A percentile compares a stretch with the other conserved stretches of the same genome.
These are phyloP conservation scores for Tylochromis polylepis DNA, from an alignment of 2,113 vertebrate genomes.

Conservation along the genomic window DNA sequence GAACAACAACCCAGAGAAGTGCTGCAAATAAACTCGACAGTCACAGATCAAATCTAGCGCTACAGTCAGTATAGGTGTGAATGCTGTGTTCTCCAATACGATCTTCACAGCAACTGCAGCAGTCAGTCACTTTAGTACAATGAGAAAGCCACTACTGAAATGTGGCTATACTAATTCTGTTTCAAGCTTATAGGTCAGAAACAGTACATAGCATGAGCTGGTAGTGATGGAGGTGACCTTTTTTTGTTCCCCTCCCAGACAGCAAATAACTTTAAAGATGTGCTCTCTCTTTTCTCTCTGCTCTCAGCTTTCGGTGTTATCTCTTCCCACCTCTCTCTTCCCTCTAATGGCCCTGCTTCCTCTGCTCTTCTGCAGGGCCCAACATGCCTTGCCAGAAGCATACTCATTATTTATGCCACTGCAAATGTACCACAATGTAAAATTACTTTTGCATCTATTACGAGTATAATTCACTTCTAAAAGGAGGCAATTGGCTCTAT, in stretches of 20 bases:
- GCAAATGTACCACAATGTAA: constrained; percentile 19
- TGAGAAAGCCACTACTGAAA: not conserved
- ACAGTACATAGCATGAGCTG: not conserved
- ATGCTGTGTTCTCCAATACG: not conserved
- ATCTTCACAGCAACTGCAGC: not conserved
- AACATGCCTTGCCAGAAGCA: constrained; percentile 3
- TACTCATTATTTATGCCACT: constrained; percentile 16
- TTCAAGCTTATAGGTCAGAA: not conserved
- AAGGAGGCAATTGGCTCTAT: not conserved
- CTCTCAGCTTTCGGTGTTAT: not conserved
- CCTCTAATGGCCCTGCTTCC: not conserved
- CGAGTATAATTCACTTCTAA: constrained; percentile 1
- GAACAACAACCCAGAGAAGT: not conserved
- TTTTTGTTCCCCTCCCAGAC: not conserved
- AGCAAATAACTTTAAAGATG: not conserved
- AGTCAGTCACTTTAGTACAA: not conserved
- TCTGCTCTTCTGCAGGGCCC: constrained; percentile 1
- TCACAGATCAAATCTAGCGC: constrained; percentile 6
- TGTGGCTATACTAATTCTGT: not conserved
- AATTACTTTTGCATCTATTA: constrained; percentile 1
- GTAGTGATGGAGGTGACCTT: not conserved
- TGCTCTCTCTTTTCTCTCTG: not conserved
- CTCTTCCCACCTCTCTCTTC: not conserved
- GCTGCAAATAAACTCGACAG: constrained; percentile 29
- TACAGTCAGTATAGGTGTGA: not conserved